Evolutionary conservation across 2,888 invertebrate species (phyloP), one percentile per base, ranked within the genome.

Genomic region (Habroteleia sp.): DNA sequence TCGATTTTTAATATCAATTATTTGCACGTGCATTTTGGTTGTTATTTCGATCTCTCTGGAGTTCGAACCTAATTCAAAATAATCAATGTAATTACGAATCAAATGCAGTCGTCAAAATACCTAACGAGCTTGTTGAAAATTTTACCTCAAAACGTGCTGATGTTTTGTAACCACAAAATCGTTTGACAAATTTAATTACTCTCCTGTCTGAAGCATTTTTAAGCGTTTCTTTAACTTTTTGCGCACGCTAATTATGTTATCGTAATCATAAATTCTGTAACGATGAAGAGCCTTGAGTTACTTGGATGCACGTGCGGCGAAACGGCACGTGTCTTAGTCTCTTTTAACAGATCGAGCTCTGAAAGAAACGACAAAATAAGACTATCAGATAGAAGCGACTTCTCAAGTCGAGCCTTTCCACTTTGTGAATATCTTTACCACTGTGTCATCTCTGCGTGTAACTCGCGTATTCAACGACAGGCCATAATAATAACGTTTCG

Each of bases 311-410:
- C 77, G 74, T 76, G 66, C 63, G 46, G 11, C 31, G 1, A 44
- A 68, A 39, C 74, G 66, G 82, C 82, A 83, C 83, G 84, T 83
- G 84, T 82, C 82, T n/a, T n/a, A n/a, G n/a, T n/a, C n/a, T n/a
- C n/a, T 39, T 80, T 80, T 79, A 79, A 78, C 77, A 58, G 71
- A 63, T 77, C 74, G 54, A 75, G 74, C 68, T 74, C 77, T 71
- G 79, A 62, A 80, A 79, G 80, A 78, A 81, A 81, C 83, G 80
- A 77, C 78, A 76, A 83, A 84, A 84, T 79, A 82, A 84, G 82
- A 85, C 62, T 82, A 84, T 81, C 80, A 74, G 82, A 80, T 82
- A 82, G 72, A 39, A 25, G 37, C 69, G 58, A 66, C 46, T 27
- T 25, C 8, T 56, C 75, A 72, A 63, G 50, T 42, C 76, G 37